Base-by-base conservation (phyloP, 1,140 invertebrate genomes). In the Notospermus geniculatus region DNA sequence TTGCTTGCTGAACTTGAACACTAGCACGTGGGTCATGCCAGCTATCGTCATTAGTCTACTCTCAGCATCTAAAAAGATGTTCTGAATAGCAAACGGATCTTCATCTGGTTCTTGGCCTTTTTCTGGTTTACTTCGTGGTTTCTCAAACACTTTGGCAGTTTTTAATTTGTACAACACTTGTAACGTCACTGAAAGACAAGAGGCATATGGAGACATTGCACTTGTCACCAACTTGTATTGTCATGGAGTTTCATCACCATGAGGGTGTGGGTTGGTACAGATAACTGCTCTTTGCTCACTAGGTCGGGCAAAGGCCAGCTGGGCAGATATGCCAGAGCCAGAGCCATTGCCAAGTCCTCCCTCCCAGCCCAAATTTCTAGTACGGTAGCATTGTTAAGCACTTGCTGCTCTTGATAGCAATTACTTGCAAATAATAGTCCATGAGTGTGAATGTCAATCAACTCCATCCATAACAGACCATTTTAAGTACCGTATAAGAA, bases 91-190 rank as follows among this genome's bases (percentile, higher is more conserved):
- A 80, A 98, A 89, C 2, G 93, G 93, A 80, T 95, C 92, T 62
- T 93, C 91, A 60, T 91, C 89, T 75, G 79, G 80, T 45, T 66
- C 68, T 28, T 79, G 22, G 39, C 36, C 23, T 22, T 59, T 45
- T 25, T 61, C 23, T 36, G 27, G 41, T 54, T 69, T 71, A 43
- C 66, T 68, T 63, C 77, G 76, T 56, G 70, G 72, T 73, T 73
- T 81, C 74, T 96, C 91, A 84, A 97, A 96, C 55, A 95, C 87
- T 78, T 97, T 96, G 57, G 92, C 91, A 73, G 94, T 97, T 85
- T 98, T 98, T 71, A 98, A 83, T 87, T 97, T 97, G 84, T 98
- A 98, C 71, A 99, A 86, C 64, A 97, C 90, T 84, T 95, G 93
- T 15, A 99, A 84, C 32, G 79, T 78, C 60, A 83, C 80, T 79